Evolutionary conservation across 2,888 invertebrate species (phyloP), one percentile per base, ranked within the genome.

Genomic region (Nephrotoma appendiculata): DNA sequence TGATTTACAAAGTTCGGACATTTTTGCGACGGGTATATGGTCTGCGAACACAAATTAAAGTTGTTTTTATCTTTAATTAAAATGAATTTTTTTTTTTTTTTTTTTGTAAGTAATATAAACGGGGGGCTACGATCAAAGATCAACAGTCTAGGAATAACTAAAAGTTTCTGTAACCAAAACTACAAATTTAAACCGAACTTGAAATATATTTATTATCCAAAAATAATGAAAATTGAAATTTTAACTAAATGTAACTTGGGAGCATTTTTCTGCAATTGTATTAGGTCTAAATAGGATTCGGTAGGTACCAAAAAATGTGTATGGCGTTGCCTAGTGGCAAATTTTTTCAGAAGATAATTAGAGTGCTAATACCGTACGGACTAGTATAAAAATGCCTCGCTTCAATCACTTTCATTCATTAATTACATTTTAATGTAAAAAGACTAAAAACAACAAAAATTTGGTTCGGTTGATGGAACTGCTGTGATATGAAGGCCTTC

Each of bases 21-120:
- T 89, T 88, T 90, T 90, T 88, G 89, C 89, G 88, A 90, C 89
- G 88, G 90, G 90, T 89, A 91, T 90, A 89, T 91, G 91, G 90
- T 91, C 91, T 91, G 90, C 89, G 90, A 90, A 90, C 89, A 89
- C 19, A 85, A 85, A 44, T 44, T 85, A 43, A 84, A 71, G 71
- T 71, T 31, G 71, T 71, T 71, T 71, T 42, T 84, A 42, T 84
- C 41, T 84, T 84, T 42, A 42, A 84, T 84, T 41, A 84, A 84
- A 84, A 42, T 84, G 84, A 84, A 42, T 7, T 42, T 84, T 12
- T n/a, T 42, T 85, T 44, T 44, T n/a, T 31, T 19, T 19, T 71
- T 71, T 6, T 31, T 71, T 71, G 19, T 71, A 71, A 71, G 71
- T 71, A 71, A 71, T 71, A 57, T 57, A 52, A 52, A 52, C 71